Percentiles rank a stretch among this genome's conserved stretches.
phyloP scores from a whole-genome alignment of 2,797 vertebrate genomes.

The Garrulus glandarius region DNA sequence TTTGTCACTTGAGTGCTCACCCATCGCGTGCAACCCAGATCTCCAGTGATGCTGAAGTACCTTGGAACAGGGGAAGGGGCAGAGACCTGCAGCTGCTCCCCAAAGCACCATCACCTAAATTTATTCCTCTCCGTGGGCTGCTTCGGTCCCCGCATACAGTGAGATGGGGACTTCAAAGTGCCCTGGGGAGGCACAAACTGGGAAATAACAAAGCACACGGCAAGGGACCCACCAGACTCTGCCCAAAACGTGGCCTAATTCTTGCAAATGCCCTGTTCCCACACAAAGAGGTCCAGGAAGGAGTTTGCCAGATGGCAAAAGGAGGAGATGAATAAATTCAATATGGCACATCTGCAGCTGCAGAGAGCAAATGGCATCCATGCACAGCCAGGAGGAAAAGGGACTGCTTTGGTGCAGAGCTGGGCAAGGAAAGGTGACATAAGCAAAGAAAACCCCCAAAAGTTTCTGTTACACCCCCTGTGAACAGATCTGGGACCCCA shows the following conservation, averaged over 20 bases:
- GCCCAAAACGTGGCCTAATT: not conserved
- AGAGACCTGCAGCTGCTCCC: not conserved
- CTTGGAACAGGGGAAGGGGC: not conserved
- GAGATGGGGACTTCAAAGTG: not conserved
- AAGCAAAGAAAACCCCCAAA: not conserved
- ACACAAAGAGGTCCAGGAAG: accelerated
- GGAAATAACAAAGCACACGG: not conserved
- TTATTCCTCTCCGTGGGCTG: accelerated
- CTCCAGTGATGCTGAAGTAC: not conserved
- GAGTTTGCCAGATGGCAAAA: not conserved
- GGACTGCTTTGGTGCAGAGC: not conserved
- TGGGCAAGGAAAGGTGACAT: not conserved
- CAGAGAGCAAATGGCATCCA: not conserved
- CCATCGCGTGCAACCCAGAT: accelerated
- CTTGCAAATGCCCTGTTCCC: not conserved
- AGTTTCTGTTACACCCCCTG: not conserved
- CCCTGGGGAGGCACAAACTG: not conserved
- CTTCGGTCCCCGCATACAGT: not conserved
- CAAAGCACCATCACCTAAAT: not conserved
- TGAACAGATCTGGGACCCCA: not conserved
- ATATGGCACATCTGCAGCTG: not conserved
- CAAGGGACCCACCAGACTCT: not conserved
- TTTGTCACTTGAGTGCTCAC: not conserved
- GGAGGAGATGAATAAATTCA: not conserved
- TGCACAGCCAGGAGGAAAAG: not conserved